Percentiles rank a stretch among this genome's conserved stretches.
phyloP scores from a whole-genome alignment of 1,140 invertebrate genomes.

The Harpegnathos saltator region DNA sequence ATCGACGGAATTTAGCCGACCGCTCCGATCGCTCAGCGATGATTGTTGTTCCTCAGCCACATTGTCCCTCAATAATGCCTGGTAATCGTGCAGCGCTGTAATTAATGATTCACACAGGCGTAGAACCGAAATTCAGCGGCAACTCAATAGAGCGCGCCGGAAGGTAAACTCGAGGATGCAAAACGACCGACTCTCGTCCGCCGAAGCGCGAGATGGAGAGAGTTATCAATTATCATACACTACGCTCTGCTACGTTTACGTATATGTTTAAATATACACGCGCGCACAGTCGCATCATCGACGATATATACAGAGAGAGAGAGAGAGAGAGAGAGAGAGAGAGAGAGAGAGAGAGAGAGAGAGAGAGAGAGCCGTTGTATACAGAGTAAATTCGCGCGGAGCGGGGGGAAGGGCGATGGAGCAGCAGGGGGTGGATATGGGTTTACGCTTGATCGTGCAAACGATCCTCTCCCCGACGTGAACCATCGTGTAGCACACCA shows the following conservation, averaged over 20 bases:
- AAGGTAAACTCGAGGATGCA: conserved; percentile 59
- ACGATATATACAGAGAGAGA: too few species aligned
- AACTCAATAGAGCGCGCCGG: conserved; percentile 56
- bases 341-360: too few species aligned
- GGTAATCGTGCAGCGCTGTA: conserved; percentile 23
- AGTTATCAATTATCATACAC: conserved; percentile 73
- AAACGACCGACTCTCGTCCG: conserved; percentile 54
- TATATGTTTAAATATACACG: conserved; percentile 18
- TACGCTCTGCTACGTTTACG: conserved; percentile 44
- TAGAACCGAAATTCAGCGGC: conserved; percentile 61
- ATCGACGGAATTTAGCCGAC: too few species aligned
- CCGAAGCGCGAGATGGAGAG: conserved; percentile 55
- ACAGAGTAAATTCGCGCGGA: conserved; percentile 31
- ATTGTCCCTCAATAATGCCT: conserved; percentile 12
- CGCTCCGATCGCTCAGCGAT: background rate
- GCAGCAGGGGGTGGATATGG: background rate
- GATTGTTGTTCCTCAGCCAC: conserved; percentile 9
- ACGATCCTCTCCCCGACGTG: conserved; percentile 12
- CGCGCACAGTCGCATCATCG: background rate
- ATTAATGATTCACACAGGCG: conserved; percentile 63
- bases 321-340: too few species aligned
- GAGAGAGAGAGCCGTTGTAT: too few species aligned
- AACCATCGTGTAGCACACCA: too few species aligned
- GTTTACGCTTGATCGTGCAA: conserved; percentile 24
- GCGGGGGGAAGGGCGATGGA: too few species aligned